Percentiles rank a stretch among this genome's conserved stretches.
Evolutionary conservation across 2,797 vertebrate species (phyloP).

Genomic region (Myotis findleyi): DNA sequence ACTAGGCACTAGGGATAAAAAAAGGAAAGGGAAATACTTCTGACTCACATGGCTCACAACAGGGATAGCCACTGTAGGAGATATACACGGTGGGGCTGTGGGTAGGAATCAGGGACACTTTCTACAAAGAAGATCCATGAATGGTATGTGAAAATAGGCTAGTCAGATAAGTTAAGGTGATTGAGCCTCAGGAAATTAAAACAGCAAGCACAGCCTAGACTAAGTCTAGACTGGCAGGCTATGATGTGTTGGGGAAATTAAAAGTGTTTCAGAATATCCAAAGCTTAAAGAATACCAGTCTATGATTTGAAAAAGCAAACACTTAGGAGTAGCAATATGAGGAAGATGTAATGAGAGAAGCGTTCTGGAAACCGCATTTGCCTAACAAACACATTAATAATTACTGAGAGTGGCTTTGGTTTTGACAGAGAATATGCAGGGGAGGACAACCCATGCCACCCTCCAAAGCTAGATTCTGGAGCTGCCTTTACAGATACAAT

Average conservation of each 20-base stretch:
- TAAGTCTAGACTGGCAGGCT: neutral
- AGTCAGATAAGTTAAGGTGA: neutral
- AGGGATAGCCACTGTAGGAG: neutral
- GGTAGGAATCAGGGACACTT: neutral
- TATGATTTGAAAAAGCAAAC: neutral
- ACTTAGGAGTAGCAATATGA: neutral
- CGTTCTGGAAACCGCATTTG: neutral
- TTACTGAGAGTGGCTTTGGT: neutral
- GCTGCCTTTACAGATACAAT: neutral
- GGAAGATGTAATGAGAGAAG: neutral
- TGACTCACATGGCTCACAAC: neutral
- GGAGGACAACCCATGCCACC: rapidly evolving
- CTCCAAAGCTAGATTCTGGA: neutral
- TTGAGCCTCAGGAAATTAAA: neutral
- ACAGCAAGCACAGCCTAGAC: neutral
- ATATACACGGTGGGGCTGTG: rapidly evolving
- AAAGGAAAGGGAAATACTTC: neutral
- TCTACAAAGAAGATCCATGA: neutral
- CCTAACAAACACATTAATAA: neutral
- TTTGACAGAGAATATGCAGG: neutral
- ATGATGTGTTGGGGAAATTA: neutral
- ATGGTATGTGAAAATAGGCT: neutral
- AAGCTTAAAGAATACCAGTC: neutral
- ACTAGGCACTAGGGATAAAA: neutral
- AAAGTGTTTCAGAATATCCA: neutral